Conservation (phyloP, 2,113 vertebrate species). For the Neomonachus schauinslandi region DNA sequence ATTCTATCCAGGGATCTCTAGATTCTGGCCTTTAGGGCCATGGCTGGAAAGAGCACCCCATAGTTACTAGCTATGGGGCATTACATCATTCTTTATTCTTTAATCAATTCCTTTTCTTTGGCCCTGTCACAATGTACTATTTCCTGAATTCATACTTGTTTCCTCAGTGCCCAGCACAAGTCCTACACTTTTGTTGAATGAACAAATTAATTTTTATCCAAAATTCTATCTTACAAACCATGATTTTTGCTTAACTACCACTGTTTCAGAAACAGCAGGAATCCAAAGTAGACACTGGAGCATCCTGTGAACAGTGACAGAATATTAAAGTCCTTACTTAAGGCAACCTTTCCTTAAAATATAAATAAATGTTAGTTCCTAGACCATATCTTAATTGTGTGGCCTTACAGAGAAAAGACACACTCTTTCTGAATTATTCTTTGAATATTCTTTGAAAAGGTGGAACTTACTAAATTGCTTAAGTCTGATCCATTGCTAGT, state of each 20-base stretch:
- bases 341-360: background rate
- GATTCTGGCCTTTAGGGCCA: background rate
- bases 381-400: background rate
- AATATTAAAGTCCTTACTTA: background rate
- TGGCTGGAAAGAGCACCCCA: background rate
- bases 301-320: background rate
- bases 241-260: background rate
- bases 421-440: constrained; percentile 1
- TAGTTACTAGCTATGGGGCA: background rate
- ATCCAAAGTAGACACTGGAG: background rate
- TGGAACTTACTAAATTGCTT: background rate
- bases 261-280: constrained; percentile 37
- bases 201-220: background rate
- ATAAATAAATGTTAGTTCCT: background rate
- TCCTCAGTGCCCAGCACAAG: background rate
- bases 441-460: background rate
- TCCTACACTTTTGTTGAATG: background rate
- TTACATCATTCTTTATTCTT: background rate
- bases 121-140: background rate
- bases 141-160: constrained; percentile 22
- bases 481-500: background rate
- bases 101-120: background rate
- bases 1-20: background rate
- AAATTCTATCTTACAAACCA: background rate
- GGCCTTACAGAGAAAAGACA: background rate